Base-by-base conservation (phyloP, 2,888 invertebrate genomes). In the Pimpla rufipes region DNA sequence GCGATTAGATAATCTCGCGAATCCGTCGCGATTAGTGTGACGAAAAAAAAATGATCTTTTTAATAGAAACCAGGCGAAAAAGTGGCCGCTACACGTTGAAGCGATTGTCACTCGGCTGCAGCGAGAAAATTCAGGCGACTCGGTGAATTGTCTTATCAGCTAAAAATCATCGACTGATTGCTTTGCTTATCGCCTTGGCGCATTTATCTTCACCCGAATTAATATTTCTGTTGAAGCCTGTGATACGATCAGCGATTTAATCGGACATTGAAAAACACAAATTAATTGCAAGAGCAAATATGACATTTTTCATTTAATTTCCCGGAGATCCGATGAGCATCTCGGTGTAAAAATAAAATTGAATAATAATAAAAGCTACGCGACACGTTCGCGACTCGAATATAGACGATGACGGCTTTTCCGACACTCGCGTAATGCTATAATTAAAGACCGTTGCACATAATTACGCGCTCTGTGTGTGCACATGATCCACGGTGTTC, bases 381-480 rank as follows among this genome's bases (percentile, higher is more conserved):
- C n/a, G 67, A 66, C n/a, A 52, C 21, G 21, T 10, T 10, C 21
- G 23, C 21, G 66, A 47, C 10, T 29, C n/a, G 29, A n/a, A 23
- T 45, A 29, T 45, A 29, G 42, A 45, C 23, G 47, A 23, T n/a
- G 47, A 29, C 10, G 67, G 3, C 13, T 11, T 55, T 55, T 55
- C 47, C 45, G 67, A 16, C 67, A 13, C 52, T 23, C 45, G 35
- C 50, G 29, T 47, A 10, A 23, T 16, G 66, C 47, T 67, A 67
- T 67, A 16, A 67, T 67, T 67, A 67, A 67, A 50, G n/a, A 50
- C 47, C 42, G 67, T 35, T 11, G 16, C 18, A 47, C 47, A 67
- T 47, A 45, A 45, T 35, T 67, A 67, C 50, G 50, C 16, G 35
- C 7, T 29, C 2, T 29, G 29, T 29, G 7, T 29, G 29, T 29